Conservation (phyloP, 2,797 vertebrate genomes). For the Sylvilagus floridanus region DNA sequence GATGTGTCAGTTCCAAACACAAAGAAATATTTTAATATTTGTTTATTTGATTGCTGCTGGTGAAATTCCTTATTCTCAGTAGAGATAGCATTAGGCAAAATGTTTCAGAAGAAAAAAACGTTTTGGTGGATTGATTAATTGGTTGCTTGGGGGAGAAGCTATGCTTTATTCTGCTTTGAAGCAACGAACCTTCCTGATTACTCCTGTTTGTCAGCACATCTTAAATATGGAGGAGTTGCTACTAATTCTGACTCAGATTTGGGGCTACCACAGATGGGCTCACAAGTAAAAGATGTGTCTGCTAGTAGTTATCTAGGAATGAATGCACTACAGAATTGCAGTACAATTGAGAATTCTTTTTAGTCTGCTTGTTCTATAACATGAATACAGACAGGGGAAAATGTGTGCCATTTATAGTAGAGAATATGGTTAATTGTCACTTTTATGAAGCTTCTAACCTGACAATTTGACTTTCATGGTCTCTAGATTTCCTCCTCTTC, state of each 20-base stretch:
- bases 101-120: slow-evolving; percentile 28
- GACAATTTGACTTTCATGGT: slow-evolving; percentile 30
- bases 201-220: neutral
- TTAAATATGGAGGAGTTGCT: neutral
- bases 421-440: neutral
- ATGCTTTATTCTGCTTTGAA: neutral
- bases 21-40: slow-evolving; percentile 16
- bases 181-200: neutral
- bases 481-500: slow-evolving; percentile 28
- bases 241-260: neutral
- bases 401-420: neutral
- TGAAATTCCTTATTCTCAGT: slow-evolving; percentile 18
- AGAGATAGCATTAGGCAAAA: neutral
- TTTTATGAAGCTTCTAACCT: slow-evolving; percentile 20
- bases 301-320: neutral
- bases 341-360: neutral
- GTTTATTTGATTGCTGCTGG: slow-evolving; percentile 30
- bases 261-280: accelerated
- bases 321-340: neutral
- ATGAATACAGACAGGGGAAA: neutral
- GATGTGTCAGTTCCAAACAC: neutral
- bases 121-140: neutral
- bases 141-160: neutral
- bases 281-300: neutral
- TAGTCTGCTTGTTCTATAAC: neutral